Conservation (phyloP, 2,113 vertebrate genomes). For the Caranx melampygus region DNA sequence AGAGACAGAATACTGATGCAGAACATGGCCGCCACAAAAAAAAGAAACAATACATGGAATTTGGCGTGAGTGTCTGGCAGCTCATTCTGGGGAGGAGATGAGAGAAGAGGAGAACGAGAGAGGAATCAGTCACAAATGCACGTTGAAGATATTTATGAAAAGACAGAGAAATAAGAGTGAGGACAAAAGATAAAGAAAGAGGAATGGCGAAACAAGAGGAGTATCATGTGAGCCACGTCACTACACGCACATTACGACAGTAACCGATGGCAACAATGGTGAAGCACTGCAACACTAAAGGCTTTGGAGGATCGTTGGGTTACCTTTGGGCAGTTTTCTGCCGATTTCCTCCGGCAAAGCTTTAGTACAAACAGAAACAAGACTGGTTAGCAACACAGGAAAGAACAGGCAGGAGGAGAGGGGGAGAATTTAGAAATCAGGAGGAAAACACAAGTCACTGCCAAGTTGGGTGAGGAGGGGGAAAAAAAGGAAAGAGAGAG, state of each 20-base stretch:
- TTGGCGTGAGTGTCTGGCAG: slow-evolving; percentile 89
- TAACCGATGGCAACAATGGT: slow-evolving; percentile 14
- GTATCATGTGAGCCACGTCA: slow-evolving; percentile 35
- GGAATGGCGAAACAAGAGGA: not conserved
- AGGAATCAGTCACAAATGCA: slow-evolving; percentile 36
- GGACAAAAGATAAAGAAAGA: not conserved
- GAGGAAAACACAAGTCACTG: slow-evolving; percentile 39
- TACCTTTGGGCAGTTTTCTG: slow-evolving; percentile 86
- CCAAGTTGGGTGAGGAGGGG: not conserved
- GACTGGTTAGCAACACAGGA: slow-evolving; percentile 75
- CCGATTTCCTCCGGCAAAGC: slow-evolving; percentile 86
- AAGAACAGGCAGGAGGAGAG: slow-evolving; percentile 48
- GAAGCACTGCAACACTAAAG: slow-evolving; percentile 45
- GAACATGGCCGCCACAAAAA: slow-evolving; percentile 99
- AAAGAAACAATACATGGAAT: slow-evolving; percentile 98
- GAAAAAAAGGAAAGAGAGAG: not conserved
- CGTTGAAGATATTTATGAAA: not conserved
- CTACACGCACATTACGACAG: slow-evolving; percentile 39
- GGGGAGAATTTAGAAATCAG: slow-evolving; percentile 33
- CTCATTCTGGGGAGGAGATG: slow-evolving; percentile 86
- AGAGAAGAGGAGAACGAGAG: slow-evolving; percentile 41
- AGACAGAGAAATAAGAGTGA: not conserved
- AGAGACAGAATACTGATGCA: slow-evolving; percentile 97
- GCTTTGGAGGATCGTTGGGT: slow-evolving; percentile 60
- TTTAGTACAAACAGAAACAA: slow-evolving; percentile 84